phyloP scores from a whole-genome alignment of 2,888 invertebrate species.

The Drosophila affinis region DNA sequence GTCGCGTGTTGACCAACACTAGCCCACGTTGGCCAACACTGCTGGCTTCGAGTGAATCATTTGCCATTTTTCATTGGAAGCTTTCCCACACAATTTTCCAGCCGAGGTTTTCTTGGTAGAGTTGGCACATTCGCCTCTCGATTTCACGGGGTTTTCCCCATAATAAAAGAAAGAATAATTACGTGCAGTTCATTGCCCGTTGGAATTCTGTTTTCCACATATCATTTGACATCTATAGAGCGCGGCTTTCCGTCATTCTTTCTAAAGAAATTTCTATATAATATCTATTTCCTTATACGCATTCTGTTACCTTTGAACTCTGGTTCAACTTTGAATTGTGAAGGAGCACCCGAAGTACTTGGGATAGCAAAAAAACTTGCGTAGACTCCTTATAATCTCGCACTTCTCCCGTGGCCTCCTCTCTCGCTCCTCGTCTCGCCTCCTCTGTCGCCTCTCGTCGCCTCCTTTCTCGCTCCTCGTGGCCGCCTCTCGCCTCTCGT shows the following conservation, averaged over 20 bases:
- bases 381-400: slow-evolving; percentile 30
- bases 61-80: too few species aligned
- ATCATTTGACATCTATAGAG: too few species aligned
- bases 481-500: too few species aligned
- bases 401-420: too few species aligned
- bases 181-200: background rate
- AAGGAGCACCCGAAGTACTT: slow-evolving; percentile 21
- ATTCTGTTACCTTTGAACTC: background rate
- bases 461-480: background rate
- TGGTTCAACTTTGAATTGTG: background rate
- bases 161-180: background rate
- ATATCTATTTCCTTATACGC: background rate
- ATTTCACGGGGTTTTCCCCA: background rate
- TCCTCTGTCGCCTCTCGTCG: too few species aligned
- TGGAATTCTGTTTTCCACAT: background rate
- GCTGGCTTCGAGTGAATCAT: background rate
- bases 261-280: too few species aligned
- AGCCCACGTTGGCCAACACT: background rate
- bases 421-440: too few species aligned
- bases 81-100: background rate
- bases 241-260: too few species aligned
- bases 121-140: background rate
- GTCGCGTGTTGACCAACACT: background rate
- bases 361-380: slow-evolving; percentile 32
- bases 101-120: background rate